A percentile compares a stretch with the other conserved stretches of the same genome.
phyloP scores from a whole-genome alignment of 1,140 invertebrate genomes.

The Scaptomyza graminum region DNA sequence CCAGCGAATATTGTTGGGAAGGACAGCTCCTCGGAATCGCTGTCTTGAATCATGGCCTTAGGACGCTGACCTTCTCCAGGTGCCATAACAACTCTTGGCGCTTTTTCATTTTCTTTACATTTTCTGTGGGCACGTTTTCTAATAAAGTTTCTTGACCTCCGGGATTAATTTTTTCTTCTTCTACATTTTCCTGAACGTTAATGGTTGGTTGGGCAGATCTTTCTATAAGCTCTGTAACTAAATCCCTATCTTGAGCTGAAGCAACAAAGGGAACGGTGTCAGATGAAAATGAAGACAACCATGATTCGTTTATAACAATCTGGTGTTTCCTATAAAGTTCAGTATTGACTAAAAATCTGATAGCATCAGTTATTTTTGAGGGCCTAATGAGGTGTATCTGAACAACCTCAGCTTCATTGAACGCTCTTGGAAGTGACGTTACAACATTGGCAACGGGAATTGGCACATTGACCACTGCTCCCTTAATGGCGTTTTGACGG shows the following conservation, averaged over 20 bases:
- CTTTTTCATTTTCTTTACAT: no score
- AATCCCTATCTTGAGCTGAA: background rate
- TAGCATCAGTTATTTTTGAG: background rate
- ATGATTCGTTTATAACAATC: background rate
- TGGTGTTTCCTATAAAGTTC: background rate
- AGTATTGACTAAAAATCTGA: background rate
- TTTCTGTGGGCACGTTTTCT: no score
- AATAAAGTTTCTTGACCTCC: no score
- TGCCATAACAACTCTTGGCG: background rate
- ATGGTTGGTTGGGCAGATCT: no score
- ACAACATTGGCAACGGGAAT: constrained; percentile 16
- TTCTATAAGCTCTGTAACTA: no score
- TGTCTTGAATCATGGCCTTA: background rate
- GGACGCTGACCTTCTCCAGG: constrained; percentile 15
- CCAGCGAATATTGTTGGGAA: constrained; percentile 15
- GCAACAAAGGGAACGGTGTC: background rate
- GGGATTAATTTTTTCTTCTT: background rate
- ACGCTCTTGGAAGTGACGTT: background rate
- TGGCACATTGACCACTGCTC: constrained; percentile 19
- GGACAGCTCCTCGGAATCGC: constrained; percentile 2
- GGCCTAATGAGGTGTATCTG: background rate
- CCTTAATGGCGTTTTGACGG: constrained; percentile 7
- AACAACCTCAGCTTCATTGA: background rate
- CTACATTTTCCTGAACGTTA: background rate
- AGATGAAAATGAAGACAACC: constrained; percentile 6